Base-by-base conservation (phyloP, 2,888 invertebrate species). In the Allacma fusca region DNA sequence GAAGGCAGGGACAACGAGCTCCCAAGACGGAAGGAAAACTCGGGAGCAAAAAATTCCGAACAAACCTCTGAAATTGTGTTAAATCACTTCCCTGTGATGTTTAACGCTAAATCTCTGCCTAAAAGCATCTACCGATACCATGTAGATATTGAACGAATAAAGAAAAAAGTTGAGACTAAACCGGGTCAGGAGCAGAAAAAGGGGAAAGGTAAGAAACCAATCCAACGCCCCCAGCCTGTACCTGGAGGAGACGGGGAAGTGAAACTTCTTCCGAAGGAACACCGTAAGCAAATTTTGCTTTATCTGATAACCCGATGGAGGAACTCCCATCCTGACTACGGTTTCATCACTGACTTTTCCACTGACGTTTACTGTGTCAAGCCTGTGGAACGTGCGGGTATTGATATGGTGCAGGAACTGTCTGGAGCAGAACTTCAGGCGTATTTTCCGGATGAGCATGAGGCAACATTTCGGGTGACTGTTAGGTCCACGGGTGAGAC, bases 321-420 rank as follows among this genome's bases (percentile, higher is more conserved):
- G 24, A 40, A 34, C 21, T 16, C 1, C 9, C 69, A 29, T 28
- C 70, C 70, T 1, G n/a, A 50, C 24, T 71, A 62, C 40, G 79
- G 79, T 24, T 71, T 77, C 5, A 77, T 79, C 9, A 44, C 74
- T 0, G 77, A 79, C 29, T 77, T 68, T 21, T 77, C 79, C 12
- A 59, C 71, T 21, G 69, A 57, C 19, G n/a, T 79, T 21, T 79
- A 79, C 68, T 50, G 73, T 0, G 43, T 76, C 13, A 43, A 69
- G 50, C 19, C 44, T 44, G 21, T 79, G 40, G 74, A 79, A 26
- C 43, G 50, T 1, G 29, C 40, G 0, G 67, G 64, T 12, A 0
- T 16, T 0, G 12, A 34, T 0, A 28, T 77, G 59, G 69, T 72
- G 1, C 24, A 26, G 5, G 57, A 43, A 5, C 13, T 76, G 62